Evolutionary conservation across 2,888 invertebrate genomes (phyloP).

Genomic region (Calameuta idolon): DNA sequence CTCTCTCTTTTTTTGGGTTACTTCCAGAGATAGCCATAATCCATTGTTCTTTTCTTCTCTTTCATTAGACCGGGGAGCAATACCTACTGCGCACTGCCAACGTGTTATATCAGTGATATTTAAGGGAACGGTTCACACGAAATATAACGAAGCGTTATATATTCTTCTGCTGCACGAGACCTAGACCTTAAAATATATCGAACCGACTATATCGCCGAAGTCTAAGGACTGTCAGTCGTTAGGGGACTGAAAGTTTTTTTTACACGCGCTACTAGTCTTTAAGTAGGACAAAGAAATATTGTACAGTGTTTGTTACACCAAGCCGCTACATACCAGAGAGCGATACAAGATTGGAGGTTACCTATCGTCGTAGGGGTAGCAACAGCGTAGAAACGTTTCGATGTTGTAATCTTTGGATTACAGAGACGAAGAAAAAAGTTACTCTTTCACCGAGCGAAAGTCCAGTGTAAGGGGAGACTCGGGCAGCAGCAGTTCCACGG

Average conservation of each 20-base stretch:
- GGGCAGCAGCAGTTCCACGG: slow-evolving; percentile 51
- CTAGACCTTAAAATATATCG: not conserved
- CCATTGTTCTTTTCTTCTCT: slow-evolving; percentile 17
- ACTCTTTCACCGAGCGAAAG: slow-evolving; percentile 89
- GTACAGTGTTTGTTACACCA: not conserved
- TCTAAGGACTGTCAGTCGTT: not conserved
- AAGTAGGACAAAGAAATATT: not conserved
- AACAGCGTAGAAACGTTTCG: not conserved
- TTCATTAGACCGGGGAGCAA: not conserved
- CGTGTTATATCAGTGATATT: not conserved
- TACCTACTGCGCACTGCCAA: not conserved
- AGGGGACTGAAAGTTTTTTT: not conserved
- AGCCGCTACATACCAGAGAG: not conserved
- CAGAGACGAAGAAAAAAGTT: slow-evolving; percentile 82
- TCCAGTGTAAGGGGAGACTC: slow-evolving; percentile 80
- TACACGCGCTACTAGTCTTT: not conserved
- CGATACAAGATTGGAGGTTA: not conserved
- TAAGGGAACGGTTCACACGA: not conserved
- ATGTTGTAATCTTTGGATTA: slow-evolving; percentile 28
- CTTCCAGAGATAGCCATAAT: slow-evolving; percentile 14
- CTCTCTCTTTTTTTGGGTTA: not conserved
- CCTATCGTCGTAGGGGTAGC: not conserved
- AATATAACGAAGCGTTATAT: not conserved
- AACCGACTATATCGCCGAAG: not conserved
- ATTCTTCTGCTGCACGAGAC: not conserved